Evolutionary conservation across 2,113 vertebrate species (phyloP).

Genomic region (Rhegmatorhina hoffmannsi): DNA sequence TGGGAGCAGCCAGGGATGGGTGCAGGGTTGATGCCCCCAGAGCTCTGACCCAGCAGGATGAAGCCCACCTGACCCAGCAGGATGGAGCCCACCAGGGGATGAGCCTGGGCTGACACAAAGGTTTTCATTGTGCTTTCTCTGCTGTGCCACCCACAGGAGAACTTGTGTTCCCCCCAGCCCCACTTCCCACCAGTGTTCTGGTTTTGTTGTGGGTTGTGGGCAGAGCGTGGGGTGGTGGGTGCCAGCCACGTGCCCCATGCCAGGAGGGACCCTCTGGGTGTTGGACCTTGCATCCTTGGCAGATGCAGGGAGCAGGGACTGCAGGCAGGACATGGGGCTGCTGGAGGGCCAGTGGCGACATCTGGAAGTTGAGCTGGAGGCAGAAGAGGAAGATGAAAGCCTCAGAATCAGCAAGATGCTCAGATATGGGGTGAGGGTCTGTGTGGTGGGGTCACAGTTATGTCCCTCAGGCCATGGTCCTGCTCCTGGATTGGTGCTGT

Average conservation of each 20-base stretch:
- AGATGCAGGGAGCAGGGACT: rapidly evolving
- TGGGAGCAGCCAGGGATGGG: background rate
- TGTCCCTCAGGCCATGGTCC: background rate
- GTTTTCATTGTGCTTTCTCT: background rate
- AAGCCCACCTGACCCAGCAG: rapidly evolving
- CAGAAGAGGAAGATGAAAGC: background rate
- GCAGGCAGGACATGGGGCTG: background rate
- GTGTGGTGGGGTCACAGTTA: rapidly evolving
- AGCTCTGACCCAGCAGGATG: rapidly evolving
- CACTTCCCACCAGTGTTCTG: background rate
- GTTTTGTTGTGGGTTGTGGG: background rate
- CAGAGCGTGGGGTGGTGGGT: background rate
- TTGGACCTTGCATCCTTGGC: too few species aligned
- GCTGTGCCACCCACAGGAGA: background rate
- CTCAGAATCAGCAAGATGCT: background rate
- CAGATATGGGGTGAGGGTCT: rapidly evolving
- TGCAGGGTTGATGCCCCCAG: background rate
- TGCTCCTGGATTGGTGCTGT: background rate
- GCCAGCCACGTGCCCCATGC: background rate
- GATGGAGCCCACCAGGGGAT: rapidly evolving
- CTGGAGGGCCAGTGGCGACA: background rate
- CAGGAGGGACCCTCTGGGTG: background rate
- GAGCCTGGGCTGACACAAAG: background rate
- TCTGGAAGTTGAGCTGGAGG: background rate
- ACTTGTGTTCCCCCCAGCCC: background rate